A percentile compares a stretch with the other conserved stretches of the same genome.
phyloP scores from a whole-genome alignment of 2,113 vertebrate species.

The Beaufortia kweichowensis region DNA sequence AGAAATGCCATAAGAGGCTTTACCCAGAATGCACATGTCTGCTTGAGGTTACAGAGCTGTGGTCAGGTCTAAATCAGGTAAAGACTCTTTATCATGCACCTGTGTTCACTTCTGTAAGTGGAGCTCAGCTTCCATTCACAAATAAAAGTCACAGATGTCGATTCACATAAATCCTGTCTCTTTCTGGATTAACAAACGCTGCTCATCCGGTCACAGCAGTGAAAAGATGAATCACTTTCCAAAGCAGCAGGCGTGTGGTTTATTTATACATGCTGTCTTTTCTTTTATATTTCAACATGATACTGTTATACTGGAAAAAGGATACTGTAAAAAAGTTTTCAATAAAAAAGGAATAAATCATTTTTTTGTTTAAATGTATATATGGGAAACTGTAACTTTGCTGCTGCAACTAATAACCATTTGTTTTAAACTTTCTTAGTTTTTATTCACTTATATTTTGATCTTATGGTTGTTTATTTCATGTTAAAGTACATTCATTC shows the following conservation, averaged over 20 bases:
- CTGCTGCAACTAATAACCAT: too few relatives aligned
- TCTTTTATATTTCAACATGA: background rate
- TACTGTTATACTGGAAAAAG: background rate
- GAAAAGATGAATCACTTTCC: background rate
- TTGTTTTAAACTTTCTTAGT: too few relatives aligned
- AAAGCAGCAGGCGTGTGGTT: background rate
- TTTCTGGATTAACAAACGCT: slow-evolving; percentile 57
- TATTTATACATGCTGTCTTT: background rate
- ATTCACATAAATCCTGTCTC: slow-evolving; percentile 45
- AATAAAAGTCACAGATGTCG: slow-evolving; percentile 63
- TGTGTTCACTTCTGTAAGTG: slow-evolving; percentile 31
- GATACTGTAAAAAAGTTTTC: too few relatives aligned
- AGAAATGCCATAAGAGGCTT: slow-evolving; percentile 37
- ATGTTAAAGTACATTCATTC: too few relatives aligned
- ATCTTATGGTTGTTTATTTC: too few relatives aligned
- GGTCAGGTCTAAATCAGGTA: slow-evolving; percentile 25
- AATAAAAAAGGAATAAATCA: too few relatives aligned
- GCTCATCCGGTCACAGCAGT: background rate
- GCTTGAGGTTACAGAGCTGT: slow-evolving; percentile 22
- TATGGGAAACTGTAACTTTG: too few relatives aligned
- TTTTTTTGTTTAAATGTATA: too few relatives aligned
- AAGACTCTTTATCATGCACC: slow-evolving; percentile 25
- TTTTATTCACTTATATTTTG: too few relatives aligned
- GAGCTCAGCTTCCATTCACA: slow-evolving; percentile 41
- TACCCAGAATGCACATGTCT: slow-evolving; percentile 32